phyloP scores from a whole-genome alignment of 2,113 vertebrate species.

The Maccullochella peelii region DNA sequence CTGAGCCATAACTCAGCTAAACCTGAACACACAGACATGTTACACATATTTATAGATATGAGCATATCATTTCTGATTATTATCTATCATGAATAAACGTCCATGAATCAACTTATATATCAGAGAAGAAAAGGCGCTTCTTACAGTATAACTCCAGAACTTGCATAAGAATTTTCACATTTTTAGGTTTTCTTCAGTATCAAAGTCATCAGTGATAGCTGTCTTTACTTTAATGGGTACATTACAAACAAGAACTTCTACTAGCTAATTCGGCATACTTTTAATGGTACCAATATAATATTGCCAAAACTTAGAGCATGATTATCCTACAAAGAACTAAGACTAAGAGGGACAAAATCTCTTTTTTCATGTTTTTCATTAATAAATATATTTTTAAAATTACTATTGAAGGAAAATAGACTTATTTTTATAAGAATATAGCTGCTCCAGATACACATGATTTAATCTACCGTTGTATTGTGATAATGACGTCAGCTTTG shows the following conservation, averaged over 20 bases:
- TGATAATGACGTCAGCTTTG: slow-evolving; percentile 48
- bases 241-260: not conserved
- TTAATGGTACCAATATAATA: not conserved
- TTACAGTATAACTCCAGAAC: not conserved
- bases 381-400: not conserved
- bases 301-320: not conserved
- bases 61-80: too few species aligned
- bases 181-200: not conserved
- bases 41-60: too few species aligned
- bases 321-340: not conserved
- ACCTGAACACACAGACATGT: too few species aligned
- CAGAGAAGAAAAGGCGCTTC: not conserved
- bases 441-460: not conserved
- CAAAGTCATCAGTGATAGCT: not conserved
- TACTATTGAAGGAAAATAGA: not conserved
- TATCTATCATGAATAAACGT: not conserved
- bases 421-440: not conserved
- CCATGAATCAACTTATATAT: too few species aligned
- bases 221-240: not conserved
- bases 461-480: not conserved
- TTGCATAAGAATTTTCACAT: not conserved
- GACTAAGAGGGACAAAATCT: not conserved
- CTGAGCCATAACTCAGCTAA: too few species aligned
- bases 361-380: not conserved
- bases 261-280: not conserved